These are phyloP conservation scores for Gambusia affinis DNA, from an alignment of 2,113 vertebrate species.

Conservation along the genomic window DNA sequence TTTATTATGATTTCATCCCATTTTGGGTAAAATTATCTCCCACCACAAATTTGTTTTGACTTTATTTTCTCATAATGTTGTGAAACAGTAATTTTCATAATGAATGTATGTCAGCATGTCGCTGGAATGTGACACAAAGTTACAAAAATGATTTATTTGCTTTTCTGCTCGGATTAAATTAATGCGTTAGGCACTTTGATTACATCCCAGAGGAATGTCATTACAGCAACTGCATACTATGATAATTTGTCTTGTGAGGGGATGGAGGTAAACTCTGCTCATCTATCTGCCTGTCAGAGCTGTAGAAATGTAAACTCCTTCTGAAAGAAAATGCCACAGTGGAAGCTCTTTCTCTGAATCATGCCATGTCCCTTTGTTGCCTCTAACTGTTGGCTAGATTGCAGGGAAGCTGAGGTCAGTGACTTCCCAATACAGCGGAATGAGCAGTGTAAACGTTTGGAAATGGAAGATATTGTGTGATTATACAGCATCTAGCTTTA, in stretches of 20 bases:
- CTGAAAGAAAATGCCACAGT: constrained; percentile 24
- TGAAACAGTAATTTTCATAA: constrained; percentile 43
- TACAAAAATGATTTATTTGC: constrained; percentile 67
- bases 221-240: constrained; percentile 67
- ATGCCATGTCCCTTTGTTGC: constrained; percentile 26
- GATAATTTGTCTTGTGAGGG: constrained; percentile 59
- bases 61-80: constrained; percentile 27
- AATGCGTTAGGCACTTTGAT: constrained; percentile 54
- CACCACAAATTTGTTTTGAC: neutral
- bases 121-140: constrained; percentile 42
- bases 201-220: constrained; percentile 59
- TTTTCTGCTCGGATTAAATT: constrained; percentile 57
- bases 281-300: constrained; percentile 55
- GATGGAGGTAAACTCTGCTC: constrained; percentile 61
- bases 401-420: constrained; percentile 22
- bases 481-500: neutral
- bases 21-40: neutral
- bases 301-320: constrained; percentile 30
- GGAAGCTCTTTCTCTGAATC: constrained; percentile 23
- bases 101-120: constrained; percentile 52
- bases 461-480: constrained; percentile 14
- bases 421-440: constrained; percentile 46
- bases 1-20: neutral
- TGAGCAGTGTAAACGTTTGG: constrained; percentile 27
- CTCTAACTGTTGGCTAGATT: constrained; percentile 12